Base-by-base conservation (phyloP, 2,797 vertebrate genomes). In the Helarctos malayanus region DNA sequence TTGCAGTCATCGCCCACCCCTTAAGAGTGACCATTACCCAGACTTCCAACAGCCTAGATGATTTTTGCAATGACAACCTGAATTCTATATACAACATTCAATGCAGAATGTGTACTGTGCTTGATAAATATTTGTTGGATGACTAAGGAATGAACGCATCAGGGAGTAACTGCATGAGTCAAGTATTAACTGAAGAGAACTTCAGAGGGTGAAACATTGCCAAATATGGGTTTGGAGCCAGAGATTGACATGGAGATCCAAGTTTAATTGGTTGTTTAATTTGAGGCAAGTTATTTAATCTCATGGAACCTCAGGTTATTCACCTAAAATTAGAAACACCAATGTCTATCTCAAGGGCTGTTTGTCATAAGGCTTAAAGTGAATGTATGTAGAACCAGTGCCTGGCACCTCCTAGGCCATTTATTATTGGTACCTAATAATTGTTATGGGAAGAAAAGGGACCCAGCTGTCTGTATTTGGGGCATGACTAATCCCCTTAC, bases 201-300 rank as follows among this genome's bases (percentile, higher is more conserved):
- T 14, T 83, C 54, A 61, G 47, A 90, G 78, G 38, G 18, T 9
- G 18, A 84, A 38, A 84, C 11, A 18, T 78, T 71, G 57, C 73
- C 87, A 81, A 57, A 75, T 56, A 54, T 4, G 73, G 32, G 63
- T 95, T 83, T 57, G 63, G 65, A 80, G 63, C 19, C 32, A 88
- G 52, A 91, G 57, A 80, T 69, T 85, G 15, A 57, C 86, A 29
- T 23, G 25, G n/a, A 29, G n/a, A 69, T 57, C 18, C 35, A 52
- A 29, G 13, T 29, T 89, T 56, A 95, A 79, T 29, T 27, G 69
- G 73, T 69, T 87, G 35, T 92, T 27, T 89, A 89, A 76, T 89
- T 96, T 81, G 68, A 91, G 41, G 21, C 19, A 56, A 87, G 27
- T 80, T 87, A 80, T 81, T 96, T 73, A 92, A 89, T 93, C 32